Evolutionary conservation across 2,888 invertebrate species (phyloP), one percentile per base, ranked within the genome.

Genomic region (Prosapia bicincta): DNA sequence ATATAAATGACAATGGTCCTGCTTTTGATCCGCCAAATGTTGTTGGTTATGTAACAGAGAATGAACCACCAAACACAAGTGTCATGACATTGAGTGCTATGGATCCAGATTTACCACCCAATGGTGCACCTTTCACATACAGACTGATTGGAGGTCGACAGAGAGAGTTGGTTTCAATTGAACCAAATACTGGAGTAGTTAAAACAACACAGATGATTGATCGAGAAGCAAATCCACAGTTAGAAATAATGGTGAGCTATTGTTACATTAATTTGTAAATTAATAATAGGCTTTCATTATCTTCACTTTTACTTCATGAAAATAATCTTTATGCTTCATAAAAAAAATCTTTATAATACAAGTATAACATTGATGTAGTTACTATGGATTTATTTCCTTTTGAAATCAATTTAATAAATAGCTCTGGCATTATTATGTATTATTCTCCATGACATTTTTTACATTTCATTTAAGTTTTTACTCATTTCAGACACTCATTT

Each of bases 1-100:
- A 98, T 84, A 89, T 96, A n/a, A 98, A 98, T 83, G 97, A 98
- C 83, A 97, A 97, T 83, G 95, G 95, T 0, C 98, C 97, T 0
- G 86, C 90, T 38, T 95, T 98, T 82, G 92, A 93, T 79, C 87
- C 91, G 0, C 86, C 88, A 0, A 90, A 90, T 79, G 89, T 93
- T 24, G 85, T 91, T 66, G 97, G 95, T 0, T 90, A 91, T 79
- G 91, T 98, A 0, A 89, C 90, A 75, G 98, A 98, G 86, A 96
- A 97, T 83, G 94, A 95, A 84, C 93, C 93, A 0, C 89, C 93
- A 0, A 93, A 92, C 76, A 93, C 95, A 0, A 92, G 90, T 79
- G 91, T 97, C 13, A 92, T 94, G 88, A 93, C 93, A 0, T 86
- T 98, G n/a, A 89, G 91, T 5, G 97, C 97, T 0, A 93, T 89